A percentile compares a stretch with the other conserved stretches of the same genome.
Conservation (phyloP, 2,113 vertebrate species). For the Cyphomyrus plagiostoma region DNA sequence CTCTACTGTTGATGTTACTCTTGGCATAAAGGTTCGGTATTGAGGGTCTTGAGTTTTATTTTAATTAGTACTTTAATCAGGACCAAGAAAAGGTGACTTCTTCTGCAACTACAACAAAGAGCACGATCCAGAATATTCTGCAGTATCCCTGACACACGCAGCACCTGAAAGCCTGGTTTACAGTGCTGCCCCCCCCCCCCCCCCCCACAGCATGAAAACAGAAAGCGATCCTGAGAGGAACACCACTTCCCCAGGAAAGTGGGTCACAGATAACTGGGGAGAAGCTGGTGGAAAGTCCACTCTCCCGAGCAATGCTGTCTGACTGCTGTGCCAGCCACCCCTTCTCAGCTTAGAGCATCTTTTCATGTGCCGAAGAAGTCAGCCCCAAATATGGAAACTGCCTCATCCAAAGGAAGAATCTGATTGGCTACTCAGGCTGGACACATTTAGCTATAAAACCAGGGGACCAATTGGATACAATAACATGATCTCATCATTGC, state of each 20-base stretch:
- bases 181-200: background rate
- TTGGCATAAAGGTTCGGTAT: background rate
- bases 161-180: background rate
- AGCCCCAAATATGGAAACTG: background rate
- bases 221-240: background rate
- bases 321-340: background rate
- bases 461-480: background rate
- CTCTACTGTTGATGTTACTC: background rate
- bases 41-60: background rate
- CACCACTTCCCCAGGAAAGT: slow-evolving; percentile 12
- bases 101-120: background rate
- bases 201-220: background rate
- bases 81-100: background rate
- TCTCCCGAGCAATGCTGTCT: background rate
- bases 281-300: background rate
- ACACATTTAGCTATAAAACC: background rate
- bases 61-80: background rate
- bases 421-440: background rate
- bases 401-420: background rate
- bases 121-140: background rate
- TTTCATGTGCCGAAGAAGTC: background rate
- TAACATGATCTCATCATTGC: background rate
- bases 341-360: background rate
- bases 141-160: background rate
- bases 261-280: slow-evolving; percentile 15